Base-by-base conservation (phyloP, 2,113 vertebrate genomes). In the Ciconia stormi region DNA sequence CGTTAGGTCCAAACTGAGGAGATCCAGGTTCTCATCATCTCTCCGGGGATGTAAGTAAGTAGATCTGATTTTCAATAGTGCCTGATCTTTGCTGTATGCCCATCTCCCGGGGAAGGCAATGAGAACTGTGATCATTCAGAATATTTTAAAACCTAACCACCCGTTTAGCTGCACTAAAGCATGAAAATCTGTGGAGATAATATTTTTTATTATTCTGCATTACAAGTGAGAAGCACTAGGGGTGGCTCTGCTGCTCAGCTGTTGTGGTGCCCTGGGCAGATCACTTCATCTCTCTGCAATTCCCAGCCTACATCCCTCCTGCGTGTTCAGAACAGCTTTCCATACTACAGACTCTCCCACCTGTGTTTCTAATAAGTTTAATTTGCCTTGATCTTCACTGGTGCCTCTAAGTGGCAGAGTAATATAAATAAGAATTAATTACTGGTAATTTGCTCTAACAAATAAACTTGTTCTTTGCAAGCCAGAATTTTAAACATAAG, bases 1-100 rank as follows among this genome's bases (percentile, higher is more conserved):
- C 15, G 0, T 21, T 6, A 0, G 10, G 27, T 47, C 18, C 23
- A 3, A n/a, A 25, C 20, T 0, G 49, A 20, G 71, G 21, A 71
- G 42, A 49, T 36, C 13, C 47, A 12, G 25, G 26, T 9, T 46
- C 32, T 32, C 19, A 7, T 12, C 47, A 27, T 16, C 40, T n/a
- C 29, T 21, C 19, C 7, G 3, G 52, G 21, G 34, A 47, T 62
- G 5, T 9, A 5, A 44, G 18, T 1, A 29, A 34, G 20, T 2
- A 59, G 20, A 14, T 21, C 14, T 30, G 42, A 2, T 34, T 27
- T 36, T 11, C 2, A 0, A 34, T 20, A 10, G 36, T 27, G 52
- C 42, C 77, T 22, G 7, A 16, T 44, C 58, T n/a, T 61, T 38
- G 40, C 70, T 7, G 32, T 14, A 21, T 11, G 38, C 12, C 78